Conservation (phyloP, 2,113 vertebrate species). For the Hiodon alosoides region DNA sequence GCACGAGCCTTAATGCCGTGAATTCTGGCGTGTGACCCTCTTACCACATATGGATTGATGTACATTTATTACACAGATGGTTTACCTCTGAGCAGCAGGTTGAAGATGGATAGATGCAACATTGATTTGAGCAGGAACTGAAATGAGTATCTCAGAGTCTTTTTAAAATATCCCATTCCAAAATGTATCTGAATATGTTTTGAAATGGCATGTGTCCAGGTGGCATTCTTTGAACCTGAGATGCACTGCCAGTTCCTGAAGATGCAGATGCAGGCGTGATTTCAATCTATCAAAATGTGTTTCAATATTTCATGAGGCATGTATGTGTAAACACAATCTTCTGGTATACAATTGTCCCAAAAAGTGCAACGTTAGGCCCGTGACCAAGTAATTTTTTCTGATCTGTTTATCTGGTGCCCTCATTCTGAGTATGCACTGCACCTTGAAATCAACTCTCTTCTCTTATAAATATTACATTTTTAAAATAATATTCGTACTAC, state of each 20-base stretch:
- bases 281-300: too few relatives aligned
- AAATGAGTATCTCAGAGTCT: too few relatives aligned
- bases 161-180: too few relatives aligned
- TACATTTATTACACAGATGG: not conserved
- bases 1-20: conserved; percentile 14
- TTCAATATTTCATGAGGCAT: not conserved
- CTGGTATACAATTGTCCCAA: not conserved
- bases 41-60: conserved; percentile 13
- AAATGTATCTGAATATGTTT: too few relatives aligned
- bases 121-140: too few relatives aligned
- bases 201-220: too few relatives aligned
- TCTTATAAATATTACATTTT: not conserved
- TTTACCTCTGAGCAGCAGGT: conserved; percentile 2
- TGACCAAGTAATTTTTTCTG: not conserved
- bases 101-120: not conserved
- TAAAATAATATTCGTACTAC: too few relatives aligned
- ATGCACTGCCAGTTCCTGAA: too few relatives aligned
- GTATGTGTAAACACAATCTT: not conserved
- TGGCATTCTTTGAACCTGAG: too few relatives aligned
- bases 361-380: not conserved
- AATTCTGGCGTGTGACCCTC: conserved; percentile 4
- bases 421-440: not conserved
- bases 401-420: not conserved
- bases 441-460: not conserved
- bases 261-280: too few relatives aligned